A percentile compares a stretch with the other conserved stretches of the same genome.
Conservation (phyloP, 2,113 vertebrate species). For the Uria aalge region DNA sequence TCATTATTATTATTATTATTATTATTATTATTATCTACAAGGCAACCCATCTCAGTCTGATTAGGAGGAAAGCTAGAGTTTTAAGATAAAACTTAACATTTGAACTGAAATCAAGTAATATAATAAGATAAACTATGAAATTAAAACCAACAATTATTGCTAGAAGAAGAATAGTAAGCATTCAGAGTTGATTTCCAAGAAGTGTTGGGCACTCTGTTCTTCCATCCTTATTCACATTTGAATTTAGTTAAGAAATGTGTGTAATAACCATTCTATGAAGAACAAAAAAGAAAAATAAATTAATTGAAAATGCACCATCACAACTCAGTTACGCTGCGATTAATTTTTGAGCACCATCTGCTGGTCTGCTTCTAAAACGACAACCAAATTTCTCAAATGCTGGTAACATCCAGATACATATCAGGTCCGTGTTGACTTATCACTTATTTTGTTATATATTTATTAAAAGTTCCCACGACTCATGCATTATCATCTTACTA, state of each 20-base stretch:
- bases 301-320: not conserved
- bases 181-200: not conserved
- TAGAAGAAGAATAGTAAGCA: not conserved
- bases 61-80: not conserved
- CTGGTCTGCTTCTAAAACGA: constrained; percentile 1
- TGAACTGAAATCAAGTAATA: not conserved
- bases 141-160: not conserved
- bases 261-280: not conserved
- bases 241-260: not conserved
- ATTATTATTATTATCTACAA: not conserved
- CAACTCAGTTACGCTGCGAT: not conserved
- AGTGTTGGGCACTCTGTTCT: not conserved
- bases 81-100: not conserved
- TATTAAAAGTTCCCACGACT: not conserved
- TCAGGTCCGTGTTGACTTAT: not conserved
- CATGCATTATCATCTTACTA: not conserved
- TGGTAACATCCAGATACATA: not conserved
- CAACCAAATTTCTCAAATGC: not conserved
- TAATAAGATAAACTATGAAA: not conserved
- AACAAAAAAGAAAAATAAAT: not conserved
- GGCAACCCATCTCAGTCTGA: not conserved
- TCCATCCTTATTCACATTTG: not conserved
- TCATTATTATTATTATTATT: not conserved
- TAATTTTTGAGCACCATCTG: constrained; percentile 52
- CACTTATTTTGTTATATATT: not conserved